Evolutionary conservation across 2,113 vertebrate species (phyloP), one percentile per base, ranked within the genome.

Genomic region (Tupaia tana): DNA sequence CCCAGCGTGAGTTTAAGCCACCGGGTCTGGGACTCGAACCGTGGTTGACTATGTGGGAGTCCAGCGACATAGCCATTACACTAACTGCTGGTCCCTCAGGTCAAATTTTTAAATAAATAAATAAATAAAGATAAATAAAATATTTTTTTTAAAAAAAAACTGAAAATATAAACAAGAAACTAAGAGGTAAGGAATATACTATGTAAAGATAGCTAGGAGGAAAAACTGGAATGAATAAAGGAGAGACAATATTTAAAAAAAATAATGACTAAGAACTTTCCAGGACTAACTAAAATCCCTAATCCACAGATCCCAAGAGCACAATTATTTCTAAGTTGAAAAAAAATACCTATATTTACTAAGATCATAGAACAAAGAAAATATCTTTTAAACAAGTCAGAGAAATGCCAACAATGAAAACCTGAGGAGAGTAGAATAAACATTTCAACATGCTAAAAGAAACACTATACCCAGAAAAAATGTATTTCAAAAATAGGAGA

Each of bases 261-360:
- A 93, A 93, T 34, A 83, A 58, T 73, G 54, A 18, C 71, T 74
- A 20, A 86, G 13, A 61, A 93, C 86, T 95, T 96, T 89, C n/a
- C 18, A 61, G 31, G 89, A 90, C 24, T 3, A 73, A 70, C 19
- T 92, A 86, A 59, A 85, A 79, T 13, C 14, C 8, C 16, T 71
- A 61, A 89, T 63, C 13, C 1, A 25, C 71, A 78, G 63, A 81
- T 89, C 63, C 67, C n/a, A 91, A 56, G 70, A 78, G 13, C 2
- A 90, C 34, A 58, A 70, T 5, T 0, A 90, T 22, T 77, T 69
- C 63, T 71, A 71, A 86, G 27, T 69, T 73, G 19, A 31, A 63
- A 88, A 61, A 86, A 10, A 13, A 73, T 89, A 83, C 89, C 52
- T 89, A 52, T 79, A 18, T n/a, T 64, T 2, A 89, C 25, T 86